Evolutionary conservation across 2,888 invertebrate species (phyloP).

Genomic region (Coronaproctus castanopsis): DNA sequence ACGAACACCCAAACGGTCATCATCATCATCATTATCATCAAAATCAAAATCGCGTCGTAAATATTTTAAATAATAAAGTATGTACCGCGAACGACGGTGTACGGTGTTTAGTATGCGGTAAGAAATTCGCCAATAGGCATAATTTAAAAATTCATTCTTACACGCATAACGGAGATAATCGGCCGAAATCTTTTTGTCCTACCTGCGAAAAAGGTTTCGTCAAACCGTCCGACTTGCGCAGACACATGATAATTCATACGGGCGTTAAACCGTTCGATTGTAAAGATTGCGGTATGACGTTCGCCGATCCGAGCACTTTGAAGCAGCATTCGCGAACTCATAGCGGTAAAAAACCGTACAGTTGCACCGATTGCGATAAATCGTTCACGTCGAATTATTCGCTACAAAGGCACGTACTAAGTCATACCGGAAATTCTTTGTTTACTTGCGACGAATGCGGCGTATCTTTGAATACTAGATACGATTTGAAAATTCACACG

Average conservation of each 20-base stretch:
- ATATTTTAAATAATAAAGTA: slow-evolving; percentile 3
- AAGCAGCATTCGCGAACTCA: slow-evolving; percentile 16
- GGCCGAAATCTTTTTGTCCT: slow-evolving; percentile 15
- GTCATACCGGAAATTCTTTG: slow-evolving; percentile 15
- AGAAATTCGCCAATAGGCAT: slow-evolving; percentile 17
- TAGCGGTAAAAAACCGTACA: slow-evolving; percentile 9
- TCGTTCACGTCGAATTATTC: slow-evolving; percentile 15
- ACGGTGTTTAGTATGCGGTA: slow-evolving; percentile 17
- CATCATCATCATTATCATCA: neutral
- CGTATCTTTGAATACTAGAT: slow-evolving; percentile 15
- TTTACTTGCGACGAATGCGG: slow-evolving; percentile 17
- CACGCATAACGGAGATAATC: slow-evolving; percentile 15
- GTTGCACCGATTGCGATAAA: slow-evolving; percentile 14
- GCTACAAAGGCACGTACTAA: slow-evolving; percentile 14
- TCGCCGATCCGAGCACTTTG: slow-evolving; percentile 14
- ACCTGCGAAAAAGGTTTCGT: slow-evolving; percentile 18
- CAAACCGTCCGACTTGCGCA: slow-evolving; percentile 17
- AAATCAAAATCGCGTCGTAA: slow-evolving; percentile 6
- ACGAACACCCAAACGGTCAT: slow-evolving; percentile 6
- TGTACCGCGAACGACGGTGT: neutral
- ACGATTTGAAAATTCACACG: slow-evolving; percentile 17
- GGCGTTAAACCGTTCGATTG: slow-evolving; percentile 15
- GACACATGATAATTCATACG: slow-evolving; percentile 17
- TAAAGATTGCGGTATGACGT: slow-evolving; percentile 17
- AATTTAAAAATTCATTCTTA: slow-evolving; percentile 17